phyloP scores from a whole-genome alignment of 1,140 invertebrate species.

The Drosophila ambigua region DNA sequence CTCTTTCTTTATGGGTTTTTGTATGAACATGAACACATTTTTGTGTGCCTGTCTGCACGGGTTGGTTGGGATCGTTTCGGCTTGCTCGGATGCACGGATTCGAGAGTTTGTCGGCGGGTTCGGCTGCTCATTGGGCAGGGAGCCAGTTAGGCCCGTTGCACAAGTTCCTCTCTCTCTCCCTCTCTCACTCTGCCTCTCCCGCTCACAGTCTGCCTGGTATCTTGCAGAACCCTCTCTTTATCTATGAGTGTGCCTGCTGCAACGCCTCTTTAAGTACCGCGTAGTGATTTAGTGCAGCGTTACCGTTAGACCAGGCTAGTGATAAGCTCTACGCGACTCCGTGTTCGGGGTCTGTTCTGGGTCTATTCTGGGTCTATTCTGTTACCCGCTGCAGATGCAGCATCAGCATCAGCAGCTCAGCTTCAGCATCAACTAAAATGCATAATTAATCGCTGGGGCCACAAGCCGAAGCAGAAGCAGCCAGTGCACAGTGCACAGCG shows the following conservation, averaged over 20 bases:
- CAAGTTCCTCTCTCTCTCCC: constrained; percentile 44
- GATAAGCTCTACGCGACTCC: constrained; percentile 43
- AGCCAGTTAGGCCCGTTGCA: constrained; percentile 61
- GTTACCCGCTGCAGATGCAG: constrained; percentile 10
- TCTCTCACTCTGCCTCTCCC: background rate
- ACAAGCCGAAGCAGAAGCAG: constrained; percentile 16
- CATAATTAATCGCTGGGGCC: constrained; percentile 70
- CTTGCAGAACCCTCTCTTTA: no score
- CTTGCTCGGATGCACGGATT: background rate
- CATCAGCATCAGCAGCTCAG: constrained; percentile 32
- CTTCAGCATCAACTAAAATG: constrained; percentile 66
- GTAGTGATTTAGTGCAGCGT: constrained; percentile 75
- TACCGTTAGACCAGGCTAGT: constrained; percentile 62
- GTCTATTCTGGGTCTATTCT: constrained; percentile 3
- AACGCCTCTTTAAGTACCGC: constrained; percentile 80
- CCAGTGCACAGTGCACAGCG: constrained; percentile 14
- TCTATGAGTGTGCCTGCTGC: constrained; percentile 35
- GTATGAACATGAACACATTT: constrained; percentile 44
- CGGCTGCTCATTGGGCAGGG: background rate
- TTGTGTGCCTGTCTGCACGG: constrained; percentile 47
- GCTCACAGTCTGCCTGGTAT: constrained; percentile 6
- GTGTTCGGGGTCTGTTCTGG: no score
- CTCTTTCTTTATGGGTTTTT: constrained; percentile 49
- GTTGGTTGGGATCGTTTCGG: background rate
- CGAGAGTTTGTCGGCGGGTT: constrained; percentile 8